Percentiles rank a stretch among this genome's conserved stretches.
Conservation (phyloP, 2,797 vertebrate species). For the Periophthalmus magnuspinnatus region DNA sequence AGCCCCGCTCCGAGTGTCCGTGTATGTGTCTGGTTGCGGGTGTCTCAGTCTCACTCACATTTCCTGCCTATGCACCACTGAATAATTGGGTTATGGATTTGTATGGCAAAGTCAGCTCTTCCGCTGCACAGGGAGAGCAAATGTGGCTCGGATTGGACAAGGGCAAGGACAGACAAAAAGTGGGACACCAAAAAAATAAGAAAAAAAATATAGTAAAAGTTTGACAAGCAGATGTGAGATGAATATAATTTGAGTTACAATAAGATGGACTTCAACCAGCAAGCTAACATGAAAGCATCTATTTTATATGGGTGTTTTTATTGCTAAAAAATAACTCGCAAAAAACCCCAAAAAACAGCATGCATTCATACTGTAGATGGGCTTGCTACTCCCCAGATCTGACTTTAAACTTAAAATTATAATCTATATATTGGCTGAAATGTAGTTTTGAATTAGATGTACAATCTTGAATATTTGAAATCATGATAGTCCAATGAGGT, state of each 20-base stretch:
- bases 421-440: not conserved
- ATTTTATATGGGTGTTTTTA: not conserved
- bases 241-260: not conserved
- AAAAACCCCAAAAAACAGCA: too few relatives aligned
- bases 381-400: too few relatives aligned
- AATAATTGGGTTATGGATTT: conserved; percentile 22
- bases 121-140: not conserved
- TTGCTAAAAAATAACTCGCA: not conserved
- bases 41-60: conserved; percentile 10
- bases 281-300: not conserved
- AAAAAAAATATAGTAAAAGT: not conserved
- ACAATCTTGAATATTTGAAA: too few relatives aligned
- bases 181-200: not conserved
- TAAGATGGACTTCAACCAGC: not conserved
- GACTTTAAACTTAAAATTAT: not conserved
- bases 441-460: too few relatives aligned
- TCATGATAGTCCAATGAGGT: too few relatives aligned
- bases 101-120: conserved; percentile 11
- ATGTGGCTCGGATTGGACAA: conserved; percentile 2
- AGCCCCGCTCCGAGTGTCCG: not conserved
- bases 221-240: not conserved
- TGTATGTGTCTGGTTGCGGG: conserved; percentile 9
- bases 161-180: not conserved
- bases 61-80: conserved; percentile 14
- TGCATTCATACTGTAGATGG: too few relatives aligned